These are phyloP conservation scores for Endotricha flammealis DNA, from an alignment of 2,888 invertebrate species.

Conservation along the genomic window DNA sequence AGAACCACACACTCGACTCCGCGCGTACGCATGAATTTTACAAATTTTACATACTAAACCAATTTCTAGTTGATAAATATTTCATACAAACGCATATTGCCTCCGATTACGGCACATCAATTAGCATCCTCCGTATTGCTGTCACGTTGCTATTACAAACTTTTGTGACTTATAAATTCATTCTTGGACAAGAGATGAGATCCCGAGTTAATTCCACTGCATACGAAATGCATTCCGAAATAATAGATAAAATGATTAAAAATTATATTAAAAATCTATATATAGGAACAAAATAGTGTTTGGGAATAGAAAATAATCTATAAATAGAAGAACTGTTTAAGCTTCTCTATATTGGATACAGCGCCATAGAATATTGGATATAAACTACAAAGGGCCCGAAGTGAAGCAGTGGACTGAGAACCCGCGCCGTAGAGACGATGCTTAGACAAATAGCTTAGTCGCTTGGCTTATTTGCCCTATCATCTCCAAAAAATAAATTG, in stretches of 20 bases:
- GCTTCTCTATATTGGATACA: slow-evolving; percentile 24
- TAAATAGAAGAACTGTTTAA: slow-evolving; percentile 29
- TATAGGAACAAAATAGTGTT: slow-evolving; percentile 38
- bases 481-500: too few species aligned
- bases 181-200: slow-evolving; percentile 10
- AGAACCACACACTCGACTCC: too few species aligned
- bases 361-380: background rate
- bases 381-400: too few species aligned
- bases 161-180: slow-evolving; percentile 17
- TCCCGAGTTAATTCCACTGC: slow-evolving; percentile 7
- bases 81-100: slow-evolving; percentile 28
- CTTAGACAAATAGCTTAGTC: too few species aligned
- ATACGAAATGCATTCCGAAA: slow-evolving; percentile 16
- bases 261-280: slow-evolving; percentile 32
- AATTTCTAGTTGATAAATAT: slow-evolving; percentile 31
- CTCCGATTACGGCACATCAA: slow-evolving; percentile 17
- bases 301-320: slow-evolving; percentile 27
- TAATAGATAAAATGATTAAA: slow-evolving; percentile 31
- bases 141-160: slow-evolving; percentile 7
- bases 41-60: slow-evolving; percentile 32
- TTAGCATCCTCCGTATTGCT: slow-evolving; percentile 12
- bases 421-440: too few species aligned
- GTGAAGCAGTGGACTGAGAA: too few species aligned
- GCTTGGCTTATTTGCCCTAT: too few species aligned
- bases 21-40: slow-evolving; percentile 14